phyloP scores from a whole-genome alignment of 2,888 invertebrate species.

The Nymphalis polychloros region DNA sequence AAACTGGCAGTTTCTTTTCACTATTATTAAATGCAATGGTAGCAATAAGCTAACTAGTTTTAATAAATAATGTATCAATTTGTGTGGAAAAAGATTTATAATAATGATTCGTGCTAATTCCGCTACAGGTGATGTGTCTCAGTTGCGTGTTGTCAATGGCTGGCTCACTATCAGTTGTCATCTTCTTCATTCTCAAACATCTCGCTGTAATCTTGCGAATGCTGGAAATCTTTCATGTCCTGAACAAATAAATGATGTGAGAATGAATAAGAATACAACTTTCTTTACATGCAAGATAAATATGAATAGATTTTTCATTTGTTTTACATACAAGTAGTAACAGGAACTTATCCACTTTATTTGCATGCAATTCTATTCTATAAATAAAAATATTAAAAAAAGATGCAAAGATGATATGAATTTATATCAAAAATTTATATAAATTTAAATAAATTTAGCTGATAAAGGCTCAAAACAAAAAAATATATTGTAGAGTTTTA shows the following conservation, averaged over 20 bases:
- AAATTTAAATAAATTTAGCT: too few species aligned
- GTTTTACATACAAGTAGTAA: too few species aligned
- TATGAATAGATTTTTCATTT: too few species aligned
- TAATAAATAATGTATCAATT: neutral
- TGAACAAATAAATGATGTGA: conserved; percentile 63
- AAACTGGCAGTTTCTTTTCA: neutral
- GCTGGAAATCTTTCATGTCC: conserved; percentile 77
- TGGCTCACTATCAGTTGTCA: conserved; percentile 62
- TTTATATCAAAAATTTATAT: neutral
- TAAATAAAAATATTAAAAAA: neutral
- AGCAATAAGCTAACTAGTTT: neutral
- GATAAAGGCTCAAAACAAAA: neutral
- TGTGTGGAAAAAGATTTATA: neutral
- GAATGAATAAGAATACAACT: conserved; percentile 72
- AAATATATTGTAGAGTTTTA: conserved; percentile 44
- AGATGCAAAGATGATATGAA: neutral
- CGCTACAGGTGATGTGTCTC: neutral
- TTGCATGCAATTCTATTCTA: neutral
- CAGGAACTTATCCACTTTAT: neutral
- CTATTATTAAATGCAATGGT: conserved; percentile 3
- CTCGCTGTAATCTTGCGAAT: conserved; percentile 74
- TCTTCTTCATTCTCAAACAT: conserved; percentile 80
- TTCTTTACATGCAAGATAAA: conserved; percentile 14
- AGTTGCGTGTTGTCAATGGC: conserved; percentile 17
- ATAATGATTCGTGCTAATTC: neutral